Percentiles rank a stretch among this genome's conserved stretches.
These are phyloP conservation scores for Bucco capensis DNA, from an alignment of 2,113 vertebrate genomes.

Conservation along the genomic window DNA sequence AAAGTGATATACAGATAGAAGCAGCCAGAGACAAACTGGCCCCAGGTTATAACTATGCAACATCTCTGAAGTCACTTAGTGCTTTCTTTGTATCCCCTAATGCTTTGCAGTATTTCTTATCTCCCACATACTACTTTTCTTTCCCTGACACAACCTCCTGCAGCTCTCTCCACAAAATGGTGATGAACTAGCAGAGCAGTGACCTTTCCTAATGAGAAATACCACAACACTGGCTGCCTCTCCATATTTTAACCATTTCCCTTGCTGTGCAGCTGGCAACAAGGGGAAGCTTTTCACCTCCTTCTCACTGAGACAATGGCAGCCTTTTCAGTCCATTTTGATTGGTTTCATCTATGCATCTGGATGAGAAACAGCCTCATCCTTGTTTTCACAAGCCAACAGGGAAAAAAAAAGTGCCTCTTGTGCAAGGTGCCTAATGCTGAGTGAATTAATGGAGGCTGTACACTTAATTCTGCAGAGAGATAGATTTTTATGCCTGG, in stretches of 20 bases:
- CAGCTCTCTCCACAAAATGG: slow-evolving; percentile 49
- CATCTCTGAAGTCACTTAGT: slow-evolving; percentile 26
- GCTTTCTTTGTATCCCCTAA: slow-evolving; percentile 55
- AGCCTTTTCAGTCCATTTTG: background rate
- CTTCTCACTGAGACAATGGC: background rate
- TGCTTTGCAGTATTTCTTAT: slow-evolving; percentile 57
- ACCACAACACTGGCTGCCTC: slow-evolving; percentile 52
- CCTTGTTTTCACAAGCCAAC: background rate
- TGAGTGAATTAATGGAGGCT: background rate
- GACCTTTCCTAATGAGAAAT: slow-evolving; percentile 75
- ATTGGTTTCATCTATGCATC: background rate
- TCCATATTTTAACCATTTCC: slow-evolving; percentile 59
- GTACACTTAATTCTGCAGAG: background rate
- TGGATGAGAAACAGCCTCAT: background rate
- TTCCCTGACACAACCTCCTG: slow-evolving; percentile 40
- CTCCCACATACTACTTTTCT: slow-evolving; percentile 44
- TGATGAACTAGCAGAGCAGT: slow-evolving; percentile 63
- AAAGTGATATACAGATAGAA: slow-evolving; percentile 22
- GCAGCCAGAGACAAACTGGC: background rate
- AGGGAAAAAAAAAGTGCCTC: background rate
- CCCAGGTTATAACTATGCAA: background rate
- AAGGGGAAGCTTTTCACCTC: background rate
- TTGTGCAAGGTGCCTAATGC: background rate
- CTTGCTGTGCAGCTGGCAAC: slow-evolving; percentile 8
- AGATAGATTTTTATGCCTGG: background rate